phyloP scores from a whole-genome alignment of 2,888 invertebrate species.

The Drosophila basisetae region DNA sequence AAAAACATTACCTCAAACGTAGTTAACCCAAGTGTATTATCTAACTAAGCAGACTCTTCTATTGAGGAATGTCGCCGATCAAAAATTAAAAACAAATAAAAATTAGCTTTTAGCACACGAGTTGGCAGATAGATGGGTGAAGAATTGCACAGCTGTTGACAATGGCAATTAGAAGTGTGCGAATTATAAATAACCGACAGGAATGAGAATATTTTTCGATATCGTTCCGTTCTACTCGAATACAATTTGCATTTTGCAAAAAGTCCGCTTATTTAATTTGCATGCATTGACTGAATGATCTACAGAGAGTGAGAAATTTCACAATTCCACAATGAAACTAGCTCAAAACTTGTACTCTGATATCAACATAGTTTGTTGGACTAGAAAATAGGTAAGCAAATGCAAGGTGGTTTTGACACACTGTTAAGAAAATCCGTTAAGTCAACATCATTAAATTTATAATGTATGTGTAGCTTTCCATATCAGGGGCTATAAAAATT shows the following conservation, averaged over 20 bases:
- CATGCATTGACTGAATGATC: constrained; percentile 39
- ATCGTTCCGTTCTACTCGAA: neutral
- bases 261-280: constrained; percentile 38
- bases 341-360: neutral
- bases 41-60: constrained; percentile 40
- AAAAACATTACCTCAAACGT: constrained; percentile 49
- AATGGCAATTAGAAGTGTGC: constrained; percentile 68
- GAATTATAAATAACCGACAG: constrained; percentile 30
- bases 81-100: constrained; percentile 15
- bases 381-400: neutral
- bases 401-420: neutral
- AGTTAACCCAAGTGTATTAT: constrained; percentile 28
- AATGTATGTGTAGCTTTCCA: neutral
- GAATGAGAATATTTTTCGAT: constrained; percentile 47
- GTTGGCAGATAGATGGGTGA: constrained; percentile 28
- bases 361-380: neutral
- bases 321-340: neutral
- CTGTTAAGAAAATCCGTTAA: constrained; percentile 1
- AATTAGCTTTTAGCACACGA: constrained; percentile 45
- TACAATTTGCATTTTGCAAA: constrained; percentile 12
- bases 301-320: constrained; percentile 5
- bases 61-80: constrained; percentile 22
- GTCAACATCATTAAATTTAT: neutral
- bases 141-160: constrained; percentile 55
- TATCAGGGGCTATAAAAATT: constrained; percentile 12